Evolutionary conservation across 1,140 invertebrate genomes (phyloP).

Genomic region (Thaumatotibia leucotreta): DNA sequence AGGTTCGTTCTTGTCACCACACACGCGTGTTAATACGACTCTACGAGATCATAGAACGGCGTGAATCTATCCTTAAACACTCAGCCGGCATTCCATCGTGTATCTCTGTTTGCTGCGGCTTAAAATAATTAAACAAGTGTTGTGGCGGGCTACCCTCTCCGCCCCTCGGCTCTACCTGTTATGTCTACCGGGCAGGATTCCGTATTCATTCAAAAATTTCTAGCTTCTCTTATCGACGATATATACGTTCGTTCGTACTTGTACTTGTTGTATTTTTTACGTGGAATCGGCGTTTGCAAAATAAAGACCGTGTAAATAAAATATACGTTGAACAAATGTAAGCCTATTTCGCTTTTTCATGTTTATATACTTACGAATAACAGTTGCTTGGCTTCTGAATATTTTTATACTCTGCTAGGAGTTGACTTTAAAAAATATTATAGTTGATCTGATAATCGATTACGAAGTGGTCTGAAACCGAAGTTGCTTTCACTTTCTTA

Average conservation of each 20-base stretch:
- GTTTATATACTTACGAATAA: no score
- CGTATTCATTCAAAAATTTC: no score
- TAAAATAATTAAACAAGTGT: slow-evolving; percentile 73
- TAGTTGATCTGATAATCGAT: not conserved
- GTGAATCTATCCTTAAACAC: slow-evolving; percentile 32
- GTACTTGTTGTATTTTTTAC: no score
- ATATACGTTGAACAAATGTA: no score
- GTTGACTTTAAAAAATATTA: no score
- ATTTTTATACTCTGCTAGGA: no score
- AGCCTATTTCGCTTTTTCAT: no score
- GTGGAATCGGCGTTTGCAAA: no score
- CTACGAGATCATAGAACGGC: not conserved
- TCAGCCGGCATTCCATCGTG: slow-evolving; percentile 50
- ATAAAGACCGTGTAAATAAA: no score
- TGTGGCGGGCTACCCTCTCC: slow-evolving; percentile 39
- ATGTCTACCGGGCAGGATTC: not conserved
- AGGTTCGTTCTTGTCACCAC: not conserved
- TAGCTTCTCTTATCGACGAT: no score
- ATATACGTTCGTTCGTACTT: no score
- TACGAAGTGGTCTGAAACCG: not conserved
- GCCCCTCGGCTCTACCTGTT: slow-evolving; percentile 32
- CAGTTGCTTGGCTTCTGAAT: no score
- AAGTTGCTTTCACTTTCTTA: slow-evolving; percentile 47
- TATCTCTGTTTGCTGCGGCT: slow-evolving; percentile 55
- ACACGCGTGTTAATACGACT: not conserved